Percentiles rank a stretch among this genome's conserved stretches.
Conservation (phyloP, 1,140 invertebrate species). For the Wiebesia pumilae region DNA sequence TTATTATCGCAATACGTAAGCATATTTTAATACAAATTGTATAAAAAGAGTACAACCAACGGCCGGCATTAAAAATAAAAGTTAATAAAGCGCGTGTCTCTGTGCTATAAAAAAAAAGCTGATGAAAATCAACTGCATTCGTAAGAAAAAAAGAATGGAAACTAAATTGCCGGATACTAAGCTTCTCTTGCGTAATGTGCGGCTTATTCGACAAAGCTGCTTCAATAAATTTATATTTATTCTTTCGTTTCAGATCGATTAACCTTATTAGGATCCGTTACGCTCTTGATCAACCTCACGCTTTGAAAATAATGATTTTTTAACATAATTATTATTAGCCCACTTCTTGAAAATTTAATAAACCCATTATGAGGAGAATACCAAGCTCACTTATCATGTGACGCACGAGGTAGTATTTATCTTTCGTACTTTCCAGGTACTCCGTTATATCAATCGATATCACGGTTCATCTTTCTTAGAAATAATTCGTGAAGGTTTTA, state of each 20-base stretch:
- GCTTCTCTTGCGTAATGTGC: background rate
- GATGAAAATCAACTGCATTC: background rate
- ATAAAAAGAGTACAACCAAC: too few relatives aligned
- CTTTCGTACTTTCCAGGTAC: background rate
- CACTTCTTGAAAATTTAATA: background rate
- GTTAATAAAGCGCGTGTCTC: too few relatives aligned
- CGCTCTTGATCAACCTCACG: background rate
- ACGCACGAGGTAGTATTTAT: background rate
- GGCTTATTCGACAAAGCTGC: background rate
- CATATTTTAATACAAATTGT: too few relatives aligned
- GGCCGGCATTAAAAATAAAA: too few relatives aligned
- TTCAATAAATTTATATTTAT: background rate
- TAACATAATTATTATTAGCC: background rate
- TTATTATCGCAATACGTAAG: too few relatives aligned
- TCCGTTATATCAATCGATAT: background rate
- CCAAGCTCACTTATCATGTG: background rate
- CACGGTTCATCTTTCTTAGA: background rate
- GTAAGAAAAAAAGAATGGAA: background rate
- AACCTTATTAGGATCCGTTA: background rate
- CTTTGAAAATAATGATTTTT: background rate
- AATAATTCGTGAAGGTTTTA: constrained; percentile 19
- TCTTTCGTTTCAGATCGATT: background rate
- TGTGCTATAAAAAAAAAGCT: too few relatives aligned
- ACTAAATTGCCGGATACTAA: background rate
- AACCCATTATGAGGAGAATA: background rate